Conservation (phyloP, 2,797 vertebrate species). For the Synanceia verrucosa region DNA sequence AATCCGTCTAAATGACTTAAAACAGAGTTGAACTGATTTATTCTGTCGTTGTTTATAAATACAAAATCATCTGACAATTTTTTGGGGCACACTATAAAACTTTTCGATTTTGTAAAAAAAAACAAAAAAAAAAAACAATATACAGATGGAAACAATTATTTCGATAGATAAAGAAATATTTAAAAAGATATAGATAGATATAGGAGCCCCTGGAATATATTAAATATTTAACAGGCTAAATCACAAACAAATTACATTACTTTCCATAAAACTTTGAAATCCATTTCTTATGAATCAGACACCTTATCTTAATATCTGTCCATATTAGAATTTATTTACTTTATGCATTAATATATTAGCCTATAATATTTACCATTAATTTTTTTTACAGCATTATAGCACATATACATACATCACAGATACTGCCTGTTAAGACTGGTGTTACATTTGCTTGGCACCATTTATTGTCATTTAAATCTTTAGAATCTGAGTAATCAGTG, state of each 20-base stretch:
- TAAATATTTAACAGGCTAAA: not conserved
- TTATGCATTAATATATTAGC: no score
- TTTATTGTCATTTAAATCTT: not conserved
- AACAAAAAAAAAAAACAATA: not conserved
- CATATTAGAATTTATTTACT: no score
- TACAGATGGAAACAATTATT: not conserved
- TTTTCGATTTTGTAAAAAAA: not conserved
- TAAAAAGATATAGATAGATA: not conserved
- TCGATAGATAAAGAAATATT: no score
- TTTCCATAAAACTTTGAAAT: not conserved
- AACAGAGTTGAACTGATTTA: not conserved
- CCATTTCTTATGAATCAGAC: not conserved
- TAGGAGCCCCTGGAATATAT: not conserved
- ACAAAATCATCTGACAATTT: not conserved
- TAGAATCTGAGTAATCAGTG: not conserved
- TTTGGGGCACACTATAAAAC: not conserved
- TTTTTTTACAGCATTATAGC: not conserved
- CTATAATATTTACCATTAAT: no score
- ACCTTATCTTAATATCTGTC: not conserved
- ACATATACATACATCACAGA: not conserved
- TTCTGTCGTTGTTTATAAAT: not conserved
- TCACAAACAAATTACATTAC: not conserved
- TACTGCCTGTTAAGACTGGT: not conserved
- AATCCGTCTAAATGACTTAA: not conserved
- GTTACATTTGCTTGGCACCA: not conserved